phyloP scores from a whole-genome alignment of 2,797 vertebrate genomes.

The Gymnothorax reevesii region DNA sequence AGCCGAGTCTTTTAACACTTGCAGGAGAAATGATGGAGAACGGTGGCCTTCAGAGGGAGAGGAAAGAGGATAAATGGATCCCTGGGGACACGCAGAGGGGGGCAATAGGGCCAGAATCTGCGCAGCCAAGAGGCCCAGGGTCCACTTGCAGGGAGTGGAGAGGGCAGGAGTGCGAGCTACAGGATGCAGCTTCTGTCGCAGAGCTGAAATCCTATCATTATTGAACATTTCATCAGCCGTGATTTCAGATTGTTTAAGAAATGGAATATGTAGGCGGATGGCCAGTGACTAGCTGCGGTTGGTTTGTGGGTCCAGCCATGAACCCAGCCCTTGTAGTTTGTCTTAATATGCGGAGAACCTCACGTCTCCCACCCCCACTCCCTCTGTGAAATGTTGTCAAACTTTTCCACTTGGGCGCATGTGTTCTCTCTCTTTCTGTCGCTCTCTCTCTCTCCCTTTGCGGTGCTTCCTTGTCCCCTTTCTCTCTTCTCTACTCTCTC shows the following conservation, averaged over 20 bases:
- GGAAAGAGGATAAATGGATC: constrained; percentile 63
- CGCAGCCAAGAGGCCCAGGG: constrained; percentile 23
- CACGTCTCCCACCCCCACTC: neutral
- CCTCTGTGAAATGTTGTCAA: neutral
- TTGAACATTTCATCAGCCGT: constrained; percentile 60
- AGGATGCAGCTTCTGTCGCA: constrained; percentile 45
- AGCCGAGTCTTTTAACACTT: constrained; percentile 72
- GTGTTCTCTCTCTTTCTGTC: neutral
- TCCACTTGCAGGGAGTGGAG: constrained; percentile 34
- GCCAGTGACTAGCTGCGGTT: constrained; percentile 37
- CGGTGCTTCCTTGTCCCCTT: neutral
- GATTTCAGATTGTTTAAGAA: constrained; percentile 60
- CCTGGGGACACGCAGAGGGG: constrained; percentile 57
- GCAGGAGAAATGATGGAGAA: constrained; percentile 61
- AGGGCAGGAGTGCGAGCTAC: constrained; percentile 41
- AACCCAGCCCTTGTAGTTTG: constrained; percentile 11
- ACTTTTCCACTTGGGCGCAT: neutral
- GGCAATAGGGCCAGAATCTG: constrained; percentile 60
- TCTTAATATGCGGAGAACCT: constrained; percentile 24
- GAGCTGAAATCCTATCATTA: constrained; percentile 66
- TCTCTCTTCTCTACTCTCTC: constrained; percentile 32
- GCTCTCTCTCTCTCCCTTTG: neutral
- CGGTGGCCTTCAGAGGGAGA: constrained; percentile 52
- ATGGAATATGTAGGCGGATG: constrained; percentile 59
- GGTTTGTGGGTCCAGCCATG: neutral